Percentiles rank a stretch among this genome's conserved stretches.
These are phyloP conservation scores for Stictonetta naevosa DNA, from an alignment of 2,113 vertebrate genomes.

Conservation along the genomic window DNA sequence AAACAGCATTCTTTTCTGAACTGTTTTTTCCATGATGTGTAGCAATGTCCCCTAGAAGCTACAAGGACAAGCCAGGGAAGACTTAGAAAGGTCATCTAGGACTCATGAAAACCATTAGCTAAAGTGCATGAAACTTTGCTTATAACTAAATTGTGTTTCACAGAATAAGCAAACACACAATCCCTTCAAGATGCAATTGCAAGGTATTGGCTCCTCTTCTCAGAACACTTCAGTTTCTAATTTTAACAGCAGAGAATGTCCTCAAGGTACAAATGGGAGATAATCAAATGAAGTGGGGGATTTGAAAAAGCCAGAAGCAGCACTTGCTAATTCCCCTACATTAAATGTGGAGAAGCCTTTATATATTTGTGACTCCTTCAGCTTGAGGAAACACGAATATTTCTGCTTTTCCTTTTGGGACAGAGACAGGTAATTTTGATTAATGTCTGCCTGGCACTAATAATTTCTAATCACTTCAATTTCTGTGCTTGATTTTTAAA, in stretches of 20 bases:
- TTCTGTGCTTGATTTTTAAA: not conserved
- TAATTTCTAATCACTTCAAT: not conserved
- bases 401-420: not conserved
- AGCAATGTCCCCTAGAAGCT: not conserved
- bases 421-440: not conserved
- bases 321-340: not conserved
- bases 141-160: slow-evolving; percentile 7
- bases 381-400: not conserved
- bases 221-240: not conserved
- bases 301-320: not conserved
- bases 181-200: not conserved
- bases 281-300: not conserved
- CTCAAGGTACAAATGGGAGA: not conserved
- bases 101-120: slow-evolving; percentile 30
- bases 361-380: not conserved
- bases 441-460: slow-evolving; percentile 9
- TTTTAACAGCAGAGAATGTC: slow-evolving; percentile 2
- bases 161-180: not conserved
- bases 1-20: not conserved
- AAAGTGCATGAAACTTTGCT: not conserved
- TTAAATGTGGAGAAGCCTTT: not conserved
- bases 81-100: not conserved
- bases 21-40: not conserved
- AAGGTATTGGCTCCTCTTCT: not conserved
- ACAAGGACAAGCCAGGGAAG: not conserved